Conservation (phyloP, 2,113 vertebrate genomes). For the Phaethornis superciliosus region DNA sequence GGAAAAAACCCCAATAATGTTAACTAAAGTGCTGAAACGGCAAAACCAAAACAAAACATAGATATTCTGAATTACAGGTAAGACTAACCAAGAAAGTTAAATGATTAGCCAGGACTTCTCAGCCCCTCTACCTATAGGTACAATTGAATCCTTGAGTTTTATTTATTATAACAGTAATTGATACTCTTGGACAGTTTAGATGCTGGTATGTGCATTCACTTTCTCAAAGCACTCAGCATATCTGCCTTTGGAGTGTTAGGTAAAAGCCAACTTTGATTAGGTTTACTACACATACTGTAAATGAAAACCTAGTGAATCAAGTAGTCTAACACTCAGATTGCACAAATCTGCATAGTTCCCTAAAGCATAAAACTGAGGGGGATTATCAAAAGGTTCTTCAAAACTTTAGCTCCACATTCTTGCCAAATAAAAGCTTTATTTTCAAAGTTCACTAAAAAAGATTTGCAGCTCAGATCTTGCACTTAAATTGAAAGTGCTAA, state of each 20-base stretch:
- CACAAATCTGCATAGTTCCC: background rate
- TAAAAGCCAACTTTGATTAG: background rate
- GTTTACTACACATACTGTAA: background rate
- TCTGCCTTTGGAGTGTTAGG: background rate
- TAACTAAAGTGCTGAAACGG: background rate
- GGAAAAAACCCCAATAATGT: background rate
- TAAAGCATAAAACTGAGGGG: background rate
- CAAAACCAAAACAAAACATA: background rate
- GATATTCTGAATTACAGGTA: background rate
- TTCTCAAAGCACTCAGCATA: background rate
- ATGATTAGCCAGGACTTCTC: background rate
- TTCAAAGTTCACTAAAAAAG: background rate
- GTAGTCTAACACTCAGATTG: background rate
- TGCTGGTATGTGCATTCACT: background rate
- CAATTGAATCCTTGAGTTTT: background rate
- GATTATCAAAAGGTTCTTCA: background rate
- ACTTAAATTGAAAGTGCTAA: background rate
- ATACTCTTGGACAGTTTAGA: background rate
- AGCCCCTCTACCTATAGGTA: background rate
- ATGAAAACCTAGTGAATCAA: background rate
- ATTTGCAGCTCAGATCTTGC: background rate
- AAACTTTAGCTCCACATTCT: background rate
- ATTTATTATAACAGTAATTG: background rate
- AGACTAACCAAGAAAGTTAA: background rate
- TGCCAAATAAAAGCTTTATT: background rate